A percentile compares a stretch with the other conserved stretches of the same genome.
phyloP scores from a whole-genome alignment of 1,140 invertebrate genomes.

The Drosophila bipectinata region DNA sequence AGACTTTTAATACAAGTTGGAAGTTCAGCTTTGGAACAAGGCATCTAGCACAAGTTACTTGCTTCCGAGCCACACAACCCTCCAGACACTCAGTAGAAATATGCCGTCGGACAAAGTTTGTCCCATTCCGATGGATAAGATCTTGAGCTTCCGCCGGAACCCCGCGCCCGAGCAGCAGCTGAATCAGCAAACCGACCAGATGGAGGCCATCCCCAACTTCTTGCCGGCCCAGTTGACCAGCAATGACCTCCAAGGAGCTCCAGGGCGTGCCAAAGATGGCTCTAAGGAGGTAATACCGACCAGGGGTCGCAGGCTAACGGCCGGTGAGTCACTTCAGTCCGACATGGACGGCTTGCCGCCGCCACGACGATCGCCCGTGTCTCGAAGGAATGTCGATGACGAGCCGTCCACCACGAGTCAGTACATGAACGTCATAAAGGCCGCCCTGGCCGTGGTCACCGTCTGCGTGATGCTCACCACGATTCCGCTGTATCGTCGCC shows the following conservation, averaged over 20 bases:
- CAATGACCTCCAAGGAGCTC: background rate
- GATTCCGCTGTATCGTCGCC: constrained; percentile 4
- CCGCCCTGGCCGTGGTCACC: constrained; percentile 1
- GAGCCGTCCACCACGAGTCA: background rate
- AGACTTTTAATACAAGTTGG: background rate
- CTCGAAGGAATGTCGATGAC: constrained; percentile 11
- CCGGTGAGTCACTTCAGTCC: background rate
- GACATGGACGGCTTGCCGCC: constrained; percentile 32
- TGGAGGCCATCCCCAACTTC: constrained; percentile 23
- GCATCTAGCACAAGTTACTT: background rate
- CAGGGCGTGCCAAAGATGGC: background rate
- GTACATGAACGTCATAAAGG: constrained; percentile 21
- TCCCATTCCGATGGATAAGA: constrained; percentile 30
- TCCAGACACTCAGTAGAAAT: background rate
- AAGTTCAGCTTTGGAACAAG: background rate
- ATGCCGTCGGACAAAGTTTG: constrained; percentile 20
- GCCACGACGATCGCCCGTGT: constrained; percentile 21
- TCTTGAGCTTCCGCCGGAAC: constrained; percentile 31
- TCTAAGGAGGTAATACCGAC: background rate
- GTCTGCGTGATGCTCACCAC: constrained; percentile 24
- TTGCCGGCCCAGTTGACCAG: constrained; percentile 14
- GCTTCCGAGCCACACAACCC: background rate
- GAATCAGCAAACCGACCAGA: constrained; percentile 6
- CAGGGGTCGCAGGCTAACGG: constrained; percentile 1
- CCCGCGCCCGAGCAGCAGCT: constrained; percentile 9